Evolutionary conservation across 1,140 invertebrate genomes (phyloP), one percentile per base, ranked within the genome.

Genomic region (Nasonia giraulti): DNA sequence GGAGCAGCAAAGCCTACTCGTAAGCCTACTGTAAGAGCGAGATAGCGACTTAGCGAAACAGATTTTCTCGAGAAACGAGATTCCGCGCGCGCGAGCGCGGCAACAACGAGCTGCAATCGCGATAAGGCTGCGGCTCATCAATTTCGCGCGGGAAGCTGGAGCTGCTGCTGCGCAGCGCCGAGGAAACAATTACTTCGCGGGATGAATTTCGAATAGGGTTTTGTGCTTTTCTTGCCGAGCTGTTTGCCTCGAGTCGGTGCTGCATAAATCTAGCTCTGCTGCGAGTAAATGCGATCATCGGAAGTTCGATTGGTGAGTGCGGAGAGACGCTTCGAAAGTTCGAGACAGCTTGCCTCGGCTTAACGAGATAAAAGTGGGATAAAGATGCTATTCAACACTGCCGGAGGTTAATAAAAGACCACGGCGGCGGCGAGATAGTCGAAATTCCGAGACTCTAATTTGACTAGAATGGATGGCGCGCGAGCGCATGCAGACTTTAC

Each of bases 361-460:
- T 37, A 68, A 3, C n/a, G 33, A 33, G 37, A 77, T 66, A 66
- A 77, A 44, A 47, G 27, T 69, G 23, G 44, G 3, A 77, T 77
- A 69, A 76, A 40, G 37, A 33, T n/a, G 55, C 68, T 33, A 27
- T 69, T 12, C 1, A 4, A 11, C 55, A 77, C 5, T 20, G 5
- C 77, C 27, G 31, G 10, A 14, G 27, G 75, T 44, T 11, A 78
- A 78, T 71, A 78, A 78, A 78, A 47, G 37, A 44, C 20, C 71
- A 7, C 40, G 6, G 40, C 40, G 40, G 7, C 1, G 40, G 7
- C n/a, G 12, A 74, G n/a, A 78, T n/a, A 55, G 68, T 77, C 44
- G 66, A 84, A 84, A 84, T 80, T 74, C 79, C 55, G 27, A 75
- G 73, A 80, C 78, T 68, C 69, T 79, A 85, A 80, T 80, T 80